These are phyloP conservation scores for Euproctis similis DNA, from an alignment of 2,888 invertebrate species.

Conservation along the genomic window DNA sequence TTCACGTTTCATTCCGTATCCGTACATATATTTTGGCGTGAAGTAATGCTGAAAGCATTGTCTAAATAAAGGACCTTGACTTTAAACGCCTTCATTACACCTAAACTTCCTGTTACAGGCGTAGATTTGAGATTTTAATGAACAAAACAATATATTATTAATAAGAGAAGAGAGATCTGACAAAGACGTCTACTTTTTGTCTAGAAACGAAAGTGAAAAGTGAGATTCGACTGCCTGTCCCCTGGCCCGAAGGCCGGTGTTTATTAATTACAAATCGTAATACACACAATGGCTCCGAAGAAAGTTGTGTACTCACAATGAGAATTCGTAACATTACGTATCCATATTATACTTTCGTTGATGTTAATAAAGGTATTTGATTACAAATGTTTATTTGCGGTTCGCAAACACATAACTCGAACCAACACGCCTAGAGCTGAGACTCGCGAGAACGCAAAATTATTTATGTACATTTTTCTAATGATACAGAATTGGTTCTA, in stretches of 20 bases:
- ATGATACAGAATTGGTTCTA: slow-evolving; percentile 30
- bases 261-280: slow-evolving; percentile 45
- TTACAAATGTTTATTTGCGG: slow-evolving; percentile 13
- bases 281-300: slow-evolving; percentile 46
- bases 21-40: no score
- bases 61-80: no score
- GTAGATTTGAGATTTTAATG: no score
- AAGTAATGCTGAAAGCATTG: no score
- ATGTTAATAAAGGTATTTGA: slow-evolving; percentile 29
- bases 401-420: slow-evolving; percentile 3
- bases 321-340: slow-evolving; percentile 51
- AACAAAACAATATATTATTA: slow-evolving; percentile 9
- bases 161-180: no score
- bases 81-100: no score
- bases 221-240: slow-evolving; percentile 8
- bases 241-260: slow-evolving; percentile 21
- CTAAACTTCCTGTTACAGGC: no score
- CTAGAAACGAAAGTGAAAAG: slow-evolving; percentile 5
- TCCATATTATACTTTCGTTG: slow-evolving; percentile 26
- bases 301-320: slow-evolving; percentile 54
- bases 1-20: no score
- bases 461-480: slow-evolving; percentile 7
- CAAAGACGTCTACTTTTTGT: slow-evolving; percentile 1
- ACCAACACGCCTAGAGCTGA: no score
- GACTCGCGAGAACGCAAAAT: no score